Conservation (phyloP, 2,113 vertebrate species). For the Numida meleagris region DNA sequence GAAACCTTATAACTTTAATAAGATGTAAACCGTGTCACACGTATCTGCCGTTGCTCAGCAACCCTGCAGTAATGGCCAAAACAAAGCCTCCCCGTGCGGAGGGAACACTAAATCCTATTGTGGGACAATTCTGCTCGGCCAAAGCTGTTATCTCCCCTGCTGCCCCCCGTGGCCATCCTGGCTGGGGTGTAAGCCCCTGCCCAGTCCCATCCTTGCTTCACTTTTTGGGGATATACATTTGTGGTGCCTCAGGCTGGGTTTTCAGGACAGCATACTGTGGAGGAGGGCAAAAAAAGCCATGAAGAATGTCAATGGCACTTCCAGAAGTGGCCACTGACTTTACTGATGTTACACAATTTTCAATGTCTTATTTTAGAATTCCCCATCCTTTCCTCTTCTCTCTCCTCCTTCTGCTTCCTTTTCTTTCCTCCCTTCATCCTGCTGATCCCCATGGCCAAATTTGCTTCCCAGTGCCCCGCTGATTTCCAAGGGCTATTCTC, state of each 20-base stretch:
- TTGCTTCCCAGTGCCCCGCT: neutral
- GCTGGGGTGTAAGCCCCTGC: neutral
- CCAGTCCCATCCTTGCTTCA: accelerated
- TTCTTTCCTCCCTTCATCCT: neutral
- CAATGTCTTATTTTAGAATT: neutral
- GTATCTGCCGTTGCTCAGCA: conserved; percentile 59
- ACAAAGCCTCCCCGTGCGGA: neutral
- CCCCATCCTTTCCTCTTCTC: neutral
- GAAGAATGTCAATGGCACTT: neutral
- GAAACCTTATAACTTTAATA: conserved; percentile 72
- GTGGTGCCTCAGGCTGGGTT: neutral
- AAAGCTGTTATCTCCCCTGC: conserved; percentile 12
- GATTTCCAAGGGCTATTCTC: neutral
- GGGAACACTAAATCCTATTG: conserved; percentile 71
- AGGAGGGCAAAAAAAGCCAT: neutral
- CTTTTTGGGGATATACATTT: neutral
- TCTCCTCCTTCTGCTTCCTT: neutral
- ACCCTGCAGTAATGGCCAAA: conserved; percentile 52
- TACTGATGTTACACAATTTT: neutral
- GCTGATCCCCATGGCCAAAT: neutral
- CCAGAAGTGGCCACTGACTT: neutral
- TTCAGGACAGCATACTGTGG: neutral
- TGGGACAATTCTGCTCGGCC: conserved; percentile 46
- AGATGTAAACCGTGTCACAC: conserved; percentile 61
- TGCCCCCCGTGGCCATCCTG: neutral